phyloP scores from a whole-genome alignment of 2,888 invertebrate genomes.

The Melitaea athalia region DNA sequence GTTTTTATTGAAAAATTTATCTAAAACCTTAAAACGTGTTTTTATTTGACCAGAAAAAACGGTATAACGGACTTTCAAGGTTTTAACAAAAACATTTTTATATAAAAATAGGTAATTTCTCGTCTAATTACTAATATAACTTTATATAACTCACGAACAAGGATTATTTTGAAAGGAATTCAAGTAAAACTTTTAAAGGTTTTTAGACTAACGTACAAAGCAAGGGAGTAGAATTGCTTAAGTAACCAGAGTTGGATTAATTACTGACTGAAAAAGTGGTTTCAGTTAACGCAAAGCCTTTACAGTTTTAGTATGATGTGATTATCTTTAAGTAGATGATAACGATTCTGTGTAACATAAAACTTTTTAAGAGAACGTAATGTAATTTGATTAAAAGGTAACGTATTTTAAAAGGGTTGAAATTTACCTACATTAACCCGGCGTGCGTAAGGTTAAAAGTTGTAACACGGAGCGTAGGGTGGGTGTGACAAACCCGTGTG shows the following conservation, averaged over 20 bases:
- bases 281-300: slow-evolving; percentile 21
- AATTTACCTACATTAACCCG: no score
- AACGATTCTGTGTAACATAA: neutral
- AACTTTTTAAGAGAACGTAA: neutral
- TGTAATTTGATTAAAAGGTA: neutral
- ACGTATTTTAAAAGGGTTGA: neutral
- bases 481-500: no score
- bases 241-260: slow-evolving; percentile 26
- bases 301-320: slow-evolving; percentile 8
- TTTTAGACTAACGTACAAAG: slow-evolving; percentile 22
- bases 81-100: no score
- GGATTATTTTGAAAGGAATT: slow-evolving; percentile 18
- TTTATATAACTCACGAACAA: neutral
- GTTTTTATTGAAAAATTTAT: no score
- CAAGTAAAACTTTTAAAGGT: slow-evolving; percentile 18
- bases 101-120: neutral
- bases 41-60: no score
- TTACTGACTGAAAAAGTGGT: slow-evolving; percentile 27
- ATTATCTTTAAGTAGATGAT: neutral
- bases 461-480: no score
- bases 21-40: no score
- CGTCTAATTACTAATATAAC: neutral
- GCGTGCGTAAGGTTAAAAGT: no score
- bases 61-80: no score
- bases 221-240: slow-evolving; percentile 26